These are phyloP conservation scores for Apoda limacodes DNA, from an alignment of 2,888 invertebrate genomes.

Conservation along the genomic window DNA sequence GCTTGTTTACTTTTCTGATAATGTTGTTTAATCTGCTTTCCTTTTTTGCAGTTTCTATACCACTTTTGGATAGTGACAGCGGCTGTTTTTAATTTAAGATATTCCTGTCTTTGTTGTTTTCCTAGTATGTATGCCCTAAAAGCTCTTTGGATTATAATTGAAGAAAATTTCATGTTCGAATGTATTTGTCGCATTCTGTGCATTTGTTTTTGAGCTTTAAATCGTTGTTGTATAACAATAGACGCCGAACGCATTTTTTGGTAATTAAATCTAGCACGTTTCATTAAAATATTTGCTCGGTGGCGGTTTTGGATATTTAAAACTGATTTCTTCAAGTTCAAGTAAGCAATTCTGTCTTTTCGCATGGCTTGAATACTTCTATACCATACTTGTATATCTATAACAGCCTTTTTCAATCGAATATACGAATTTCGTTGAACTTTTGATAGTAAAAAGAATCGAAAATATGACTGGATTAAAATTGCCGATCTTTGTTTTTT, in stretches of 20 bases:
- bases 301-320: conserved; percentile 34
- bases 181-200: conserved; percentile 32
- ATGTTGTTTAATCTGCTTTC: conserved; percentile 28
- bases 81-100: conserved; percentile 34
- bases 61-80: conserved; percentile 52
- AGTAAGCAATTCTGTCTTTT: conserved; percentile 29
- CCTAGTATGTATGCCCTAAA: conserved; percentile 41
- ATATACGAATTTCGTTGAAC: conserved; percentile 21
- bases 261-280: conserved; percentile 20
- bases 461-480: conserved; percentile 31
- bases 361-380: conserved; percentile 44
- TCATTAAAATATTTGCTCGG: conserved; percentile 30
- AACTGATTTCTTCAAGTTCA: conserved; percentile 31
- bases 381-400: conserved; percentile 43
- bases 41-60: conserved; percentile 41
- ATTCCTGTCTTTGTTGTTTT: conserved; percentile 31
- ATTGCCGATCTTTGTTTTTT: conserved; percentile 30
- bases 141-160: conserved; percentile 42
- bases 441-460: conserved; percentile 24
- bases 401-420: conserved; percentile 24
- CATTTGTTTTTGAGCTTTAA: conserved; percentile 44
- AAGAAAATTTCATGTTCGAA: conserved; percentile 30
- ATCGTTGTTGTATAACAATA: conserved; percentile 43
- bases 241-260: conserved; percentile 21
- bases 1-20: conserved; percentile 38